Evolutionary conservation across 2,888 invertebrate genomes (phyloP).

Genomic region (Griposia aprilina): DNA sequence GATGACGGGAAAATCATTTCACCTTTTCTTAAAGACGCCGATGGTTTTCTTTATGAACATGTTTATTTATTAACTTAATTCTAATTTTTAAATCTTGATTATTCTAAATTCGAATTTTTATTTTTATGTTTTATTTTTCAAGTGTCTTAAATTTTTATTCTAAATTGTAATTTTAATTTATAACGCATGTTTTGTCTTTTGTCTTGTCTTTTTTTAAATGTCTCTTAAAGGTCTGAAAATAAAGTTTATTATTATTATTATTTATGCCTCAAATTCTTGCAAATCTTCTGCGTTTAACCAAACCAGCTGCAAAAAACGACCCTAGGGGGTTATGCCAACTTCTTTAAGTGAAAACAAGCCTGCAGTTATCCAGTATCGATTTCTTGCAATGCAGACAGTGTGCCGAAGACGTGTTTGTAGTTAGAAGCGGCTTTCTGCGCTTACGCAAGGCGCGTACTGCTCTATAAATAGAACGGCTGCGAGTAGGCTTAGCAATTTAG

Average conservation of each 20-base stretch:
- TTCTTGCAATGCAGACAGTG: conserved; percentile 63
- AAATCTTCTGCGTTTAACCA: neutral
- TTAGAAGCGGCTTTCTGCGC: conserved; percentile 64
- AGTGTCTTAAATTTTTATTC: too few relatives aligned
- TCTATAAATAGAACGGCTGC: conserved; percentile 60
- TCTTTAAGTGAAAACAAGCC: conserved; percentile 50
- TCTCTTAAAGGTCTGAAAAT: too few relatives aligned
- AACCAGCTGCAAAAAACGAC: neutral
- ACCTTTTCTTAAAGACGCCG: neutral
- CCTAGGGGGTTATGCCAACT: neutral
- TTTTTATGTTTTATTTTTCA: too few relatives aligned
- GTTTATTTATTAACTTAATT: too few relatives aligned
- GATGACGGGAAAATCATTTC: neutral
- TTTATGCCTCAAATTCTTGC: neutral
- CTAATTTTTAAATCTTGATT: too few relatives aligned
- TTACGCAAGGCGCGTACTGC: conserved; percentile 59
- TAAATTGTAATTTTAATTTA: too few relatives aligned
- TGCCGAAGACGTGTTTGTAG: conserved; percentile 61
- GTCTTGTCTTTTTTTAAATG: too few relatives aligned
- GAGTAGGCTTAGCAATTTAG: conserved; percentile 29
- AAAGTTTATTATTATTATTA: too few relatives aligned
- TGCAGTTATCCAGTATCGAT: conserved; percentile 50
- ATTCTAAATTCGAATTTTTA: too few relatives aligned
- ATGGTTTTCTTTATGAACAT: neutral
- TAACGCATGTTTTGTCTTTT: too few relatives aligned